Evolutionary conservation across 2,888 invertebrate species (phyloP).

Genomic region (Eupithecia pulchellata): DNA sequence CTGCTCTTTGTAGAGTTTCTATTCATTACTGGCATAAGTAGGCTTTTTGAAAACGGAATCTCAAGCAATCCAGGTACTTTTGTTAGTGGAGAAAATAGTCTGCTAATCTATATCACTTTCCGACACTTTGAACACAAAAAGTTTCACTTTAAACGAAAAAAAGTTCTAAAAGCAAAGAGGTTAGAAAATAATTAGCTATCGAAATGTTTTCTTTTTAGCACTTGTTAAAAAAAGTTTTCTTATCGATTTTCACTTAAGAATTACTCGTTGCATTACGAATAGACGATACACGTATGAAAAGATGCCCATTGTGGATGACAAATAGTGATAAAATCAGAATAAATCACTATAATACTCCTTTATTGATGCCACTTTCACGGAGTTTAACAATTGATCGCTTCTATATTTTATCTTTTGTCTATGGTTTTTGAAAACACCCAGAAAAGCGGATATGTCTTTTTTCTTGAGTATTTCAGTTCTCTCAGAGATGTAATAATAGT

Average conservation of each 20-base stretch:
- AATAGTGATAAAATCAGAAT: background rate
- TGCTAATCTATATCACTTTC: constrained; percentile 9
- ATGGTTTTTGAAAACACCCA: background rate
- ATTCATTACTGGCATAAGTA: constrained; percentile 77
- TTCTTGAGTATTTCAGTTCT: background rate
- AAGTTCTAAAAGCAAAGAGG: background rate
- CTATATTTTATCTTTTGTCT: background rate
- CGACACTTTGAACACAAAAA: background rate
- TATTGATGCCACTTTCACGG: background rate
- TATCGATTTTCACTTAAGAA: constrained; percentile 47
- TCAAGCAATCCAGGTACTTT: constrained; percentile 32
- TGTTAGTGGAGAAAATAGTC: background rate
- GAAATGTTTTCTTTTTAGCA: background rate
- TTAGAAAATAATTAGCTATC: background rate
- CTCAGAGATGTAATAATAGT: background rate
- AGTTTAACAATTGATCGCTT: background rate
- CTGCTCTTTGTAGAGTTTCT: constrained; percentile 65
- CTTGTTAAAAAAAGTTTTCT: background rate
- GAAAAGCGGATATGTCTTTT: background rate
- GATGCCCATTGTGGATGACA: constrained; percentile 71
- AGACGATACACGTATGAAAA: constrained; percentile 78
- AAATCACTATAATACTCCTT: background rate
- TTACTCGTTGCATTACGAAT: constrained; percentile 69
- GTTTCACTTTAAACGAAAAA: background rate
- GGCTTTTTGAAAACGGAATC: constrained; percentile 63